Evolutionary conservation across 2,113 vertebrate species (phyloP).

Genomic region (Lucifuga dentata): DNA sequence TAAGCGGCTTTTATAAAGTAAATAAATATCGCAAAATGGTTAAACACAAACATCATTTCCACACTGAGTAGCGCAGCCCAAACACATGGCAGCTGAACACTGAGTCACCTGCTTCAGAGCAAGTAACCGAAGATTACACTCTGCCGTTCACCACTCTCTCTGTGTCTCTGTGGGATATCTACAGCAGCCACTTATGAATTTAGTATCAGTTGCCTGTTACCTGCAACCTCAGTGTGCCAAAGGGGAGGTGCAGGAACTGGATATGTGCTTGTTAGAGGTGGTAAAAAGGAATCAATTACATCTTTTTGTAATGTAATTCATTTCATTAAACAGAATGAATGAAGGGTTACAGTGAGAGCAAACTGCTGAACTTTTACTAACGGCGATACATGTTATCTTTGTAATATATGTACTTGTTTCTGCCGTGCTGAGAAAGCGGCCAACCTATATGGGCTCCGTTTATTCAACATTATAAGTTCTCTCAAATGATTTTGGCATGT

Average conservation of each 20-base stretch:
- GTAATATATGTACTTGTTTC: too few species aligned
- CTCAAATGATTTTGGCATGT: too few species aligned
- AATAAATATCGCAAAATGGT: fast-evolving
- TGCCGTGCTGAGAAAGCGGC: too few species aligned
- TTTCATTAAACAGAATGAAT: neutral
- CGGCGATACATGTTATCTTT: too few species aligned
- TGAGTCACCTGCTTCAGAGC: slow-evolving; percentile 37
- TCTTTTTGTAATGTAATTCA: slow-evolving; percentile 8
- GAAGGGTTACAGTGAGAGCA: neutral
- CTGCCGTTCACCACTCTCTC: slow-evolving; percentile 37
- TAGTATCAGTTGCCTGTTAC: slow-evolving; percentile 22
- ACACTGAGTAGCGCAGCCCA: neutral
- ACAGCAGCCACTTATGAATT: slow-evolving; percentile 30
- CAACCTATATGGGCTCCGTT: too few species aligned
- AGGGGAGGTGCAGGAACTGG: slow-evolving; percentile 17
- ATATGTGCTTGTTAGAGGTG: slow-evolving; percentile 12
- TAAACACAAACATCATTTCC: neutral
- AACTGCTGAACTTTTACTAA: too few species aligned
- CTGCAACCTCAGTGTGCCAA: slow-evolving; percentile 13
- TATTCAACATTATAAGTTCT: too few species aligned
- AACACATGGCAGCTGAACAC: slow-evolving; percentile 4
- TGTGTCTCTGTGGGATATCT: slow-evolving; percentile 25
- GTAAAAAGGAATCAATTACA: slow-evolving; percentile 16
- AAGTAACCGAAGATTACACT: slow-evolving; percentile 55
- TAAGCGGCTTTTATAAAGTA: neutral